phyloP scores from a whole-genome alignment of 2,113 vertebrate genomes.

The Corythornis cristatus region DNA sequence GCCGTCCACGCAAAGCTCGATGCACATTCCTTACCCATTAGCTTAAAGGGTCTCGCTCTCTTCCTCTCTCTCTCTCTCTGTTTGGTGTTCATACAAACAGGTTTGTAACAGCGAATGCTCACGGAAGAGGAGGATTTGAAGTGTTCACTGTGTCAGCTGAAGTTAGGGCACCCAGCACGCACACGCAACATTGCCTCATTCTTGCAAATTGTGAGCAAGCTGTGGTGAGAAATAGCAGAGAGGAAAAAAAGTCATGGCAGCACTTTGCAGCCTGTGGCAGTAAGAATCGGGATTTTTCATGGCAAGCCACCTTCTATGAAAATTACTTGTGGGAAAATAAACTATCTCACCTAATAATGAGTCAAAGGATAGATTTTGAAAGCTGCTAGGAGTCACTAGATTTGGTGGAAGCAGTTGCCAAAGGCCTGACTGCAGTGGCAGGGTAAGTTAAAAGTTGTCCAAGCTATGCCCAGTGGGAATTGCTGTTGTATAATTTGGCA shows the following conservation, averaged over 20 bases:
- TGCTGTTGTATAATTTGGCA: neutral
- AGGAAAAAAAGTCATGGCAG: neutral
- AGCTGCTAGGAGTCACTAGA: neutral
- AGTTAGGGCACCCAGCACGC: neutral
- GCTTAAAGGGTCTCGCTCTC: neutral
- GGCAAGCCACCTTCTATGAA: neutral
- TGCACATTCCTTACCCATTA: neutral
- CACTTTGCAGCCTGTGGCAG: neutral
- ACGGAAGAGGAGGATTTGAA: neutral
- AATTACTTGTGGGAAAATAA: neutral
- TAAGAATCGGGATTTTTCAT: neutral
- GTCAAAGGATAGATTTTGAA: neutral
- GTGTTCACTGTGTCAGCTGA: neutral
- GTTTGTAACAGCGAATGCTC: neutral
- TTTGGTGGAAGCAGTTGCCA: neutral
- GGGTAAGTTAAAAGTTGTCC: neutral
- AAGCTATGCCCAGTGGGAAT: neutral
- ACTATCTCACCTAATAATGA: neutral
- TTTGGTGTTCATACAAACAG: neutral
- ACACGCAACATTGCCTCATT: neutral
- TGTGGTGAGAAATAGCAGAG: neutral
- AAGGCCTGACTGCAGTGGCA: fast-evolving
- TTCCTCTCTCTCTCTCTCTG: no score
- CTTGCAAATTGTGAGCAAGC: neutral
- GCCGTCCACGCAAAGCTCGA: neutral